These are phyloP conservation scores for Athene noctua DNA, from an alignment of 2,113 vertebrate species.

Conservation along the genomic window DNA sequence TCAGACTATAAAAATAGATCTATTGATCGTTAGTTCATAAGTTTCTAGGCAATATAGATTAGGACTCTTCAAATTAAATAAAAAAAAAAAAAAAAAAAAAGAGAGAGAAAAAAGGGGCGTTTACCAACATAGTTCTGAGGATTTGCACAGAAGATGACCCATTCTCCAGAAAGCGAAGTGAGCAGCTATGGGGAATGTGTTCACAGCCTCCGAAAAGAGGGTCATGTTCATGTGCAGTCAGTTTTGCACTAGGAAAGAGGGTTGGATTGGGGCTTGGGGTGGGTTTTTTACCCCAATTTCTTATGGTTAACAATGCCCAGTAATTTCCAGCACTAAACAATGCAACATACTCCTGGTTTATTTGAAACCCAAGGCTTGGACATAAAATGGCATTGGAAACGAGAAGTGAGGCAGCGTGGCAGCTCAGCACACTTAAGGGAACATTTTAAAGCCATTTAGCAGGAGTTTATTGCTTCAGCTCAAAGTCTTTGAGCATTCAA, in stretches of 20 bases:
- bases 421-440: background rate
- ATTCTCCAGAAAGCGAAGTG: background rate
- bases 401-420: background rate
- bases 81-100: too few relatives aligned
- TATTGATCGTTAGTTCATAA: background rate
- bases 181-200: background rate
- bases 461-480: background rate
- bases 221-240: background rate
- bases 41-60: background rate
- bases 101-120: accelerated
- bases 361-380: background rate
- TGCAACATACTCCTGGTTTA: background rate
- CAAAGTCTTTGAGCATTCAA: background rate
- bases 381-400: background rate
- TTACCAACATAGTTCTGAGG: background rate
- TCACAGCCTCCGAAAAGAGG: background rate
- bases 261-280: background rate
- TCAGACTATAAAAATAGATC: background rate
- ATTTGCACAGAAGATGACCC: background rate
- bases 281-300: background rate
- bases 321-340: background rate
- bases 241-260: background rate
- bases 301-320: background rate
- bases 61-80: background rate
- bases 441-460: constrained; percentile 12